Evolutionary conservation across 2,888 invertebrate genomes (phyloP).

Genomic region (Melanchra persicariae): DNA sequence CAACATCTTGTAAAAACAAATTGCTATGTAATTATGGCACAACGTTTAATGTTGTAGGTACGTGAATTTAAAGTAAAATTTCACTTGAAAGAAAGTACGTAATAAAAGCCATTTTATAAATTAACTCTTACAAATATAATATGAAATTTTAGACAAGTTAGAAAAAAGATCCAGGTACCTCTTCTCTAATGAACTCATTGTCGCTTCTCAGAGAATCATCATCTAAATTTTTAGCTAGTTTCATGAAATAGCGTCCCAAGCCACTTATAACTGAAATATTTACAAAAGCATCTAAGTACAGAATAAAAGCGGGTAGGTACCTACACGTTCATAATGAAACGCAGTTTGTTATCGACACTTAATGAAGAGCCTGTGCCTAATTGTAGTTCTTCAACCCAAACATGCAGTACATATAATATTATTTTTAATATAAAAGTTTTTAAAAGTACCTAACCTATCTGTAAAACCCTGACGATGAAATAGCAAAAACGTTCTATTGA

Average conservation of each 20-base stretch:
- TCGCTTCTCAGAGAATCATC: conserved; percentile 62
- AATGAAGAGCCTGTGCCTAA: no score
- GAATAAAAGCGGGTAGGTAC: no score
- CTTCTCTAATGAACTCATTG: conserved; percentile 69
- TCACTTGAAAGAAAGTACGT: conserved; percentile 4
- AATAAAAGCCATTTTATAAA: conserved; percentile 22
- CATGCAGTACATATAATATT: neutral
- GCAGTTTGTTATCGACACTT: no score
- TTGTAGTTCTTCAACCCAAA: no score
- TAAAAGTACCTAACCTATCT: no score
- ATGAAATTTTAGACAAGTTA: conserved; percentile 2
- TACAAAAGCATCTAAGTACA: no score
- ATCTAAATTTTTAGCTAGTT: neutral
- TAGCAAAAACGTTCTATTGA: no score
- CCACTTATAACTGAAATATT: conserved; percentile 67
- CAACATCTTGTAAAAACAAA: conserved; percentile 63
- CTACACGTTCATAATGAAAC: no score
- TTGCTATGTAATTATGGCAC: conserved; percentile 29
- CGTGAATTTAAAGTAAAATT: neutral
- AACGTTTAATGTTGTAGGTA: conserved; percentile 15
- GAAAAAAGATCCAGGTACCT: conserved; percentile 62
- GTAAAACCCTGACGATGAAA: no score
- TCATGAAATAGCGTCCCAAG: conserved; percentile 63
- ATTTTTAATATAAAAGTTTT: no score
- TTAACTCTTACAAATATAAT: neutral